phyloP scores from a whole-genome alignment of 1,140 invertebrate species.

The Zaprionus nigranus region DNA sequence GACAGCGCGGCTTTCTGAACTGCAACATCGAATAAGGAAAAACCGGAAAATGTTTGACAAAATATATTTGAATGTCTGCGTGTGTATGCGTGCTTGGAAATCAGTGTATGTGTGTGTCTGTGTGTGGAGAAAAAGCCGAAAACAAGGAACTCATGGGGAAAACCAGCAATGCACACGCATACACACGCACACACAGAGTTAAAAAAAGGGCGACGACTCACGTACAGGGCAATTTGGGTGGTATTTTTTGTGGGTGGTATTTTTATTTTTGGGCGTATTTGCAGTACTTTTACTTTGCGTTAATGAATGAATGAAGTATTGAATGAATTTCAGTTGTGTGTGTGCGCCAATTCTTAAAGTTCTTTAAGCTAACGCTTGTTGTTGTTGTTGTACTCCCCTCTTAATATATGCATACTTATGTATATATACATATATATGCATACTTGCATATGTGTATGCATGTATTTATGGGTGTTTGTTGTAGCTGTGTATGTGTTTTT shows the following conservation, averaged over 20 bases:
- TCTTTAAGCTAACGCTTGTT: constrained; percentile 29
- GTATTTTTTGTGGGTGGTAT: constrained; percentile 52
- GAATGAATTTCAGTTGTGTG: constrained; percentile 57
- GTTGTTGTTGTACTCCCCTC: constrained; percentile 27
- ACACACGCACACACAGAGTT: constrained; percentile 25
- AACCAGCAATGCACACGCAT: constrained; percentile 38
- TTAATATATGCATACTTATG: neutral
- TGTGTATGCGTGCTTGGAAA: constrained; percentile 13
- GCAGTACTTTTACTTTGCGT: constrained; percentile 24
- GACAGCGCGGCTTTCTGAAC: constrained; percentile 49
- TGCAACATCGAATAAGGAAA: constrained; percentile 78
- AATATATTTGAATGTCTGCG: constrained; percentile 53
- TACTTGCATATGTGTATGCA: neutral
- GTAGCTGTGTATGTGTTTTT: neutral
- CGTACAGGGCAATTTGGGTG: constrained; percentile 49
- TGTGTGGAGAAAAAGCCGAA: constrained; percentile 59
- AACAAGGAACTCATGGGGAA: constrained; percentile 47
- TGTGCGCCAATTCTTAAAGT: constrained; percentile 34
- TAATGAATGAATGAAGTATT: constrained; percentile 67
- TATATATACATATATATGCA: neutral
- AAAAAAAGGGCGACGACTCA: constrained; percentile 29
- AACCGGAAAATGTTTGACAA: constrained; percentile 79
- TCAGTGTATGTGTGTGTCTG: constrained; percentile 26
- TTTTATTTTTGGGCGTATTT: constrained; percentile 42
- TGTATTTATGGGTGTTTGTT: neutral